Evolutionary conservation across 2,888 invertebrate species (phyloP), one percentile per base, ranked within the genome.

Genomic region (Pandemis cinnamomeana): DNA sequence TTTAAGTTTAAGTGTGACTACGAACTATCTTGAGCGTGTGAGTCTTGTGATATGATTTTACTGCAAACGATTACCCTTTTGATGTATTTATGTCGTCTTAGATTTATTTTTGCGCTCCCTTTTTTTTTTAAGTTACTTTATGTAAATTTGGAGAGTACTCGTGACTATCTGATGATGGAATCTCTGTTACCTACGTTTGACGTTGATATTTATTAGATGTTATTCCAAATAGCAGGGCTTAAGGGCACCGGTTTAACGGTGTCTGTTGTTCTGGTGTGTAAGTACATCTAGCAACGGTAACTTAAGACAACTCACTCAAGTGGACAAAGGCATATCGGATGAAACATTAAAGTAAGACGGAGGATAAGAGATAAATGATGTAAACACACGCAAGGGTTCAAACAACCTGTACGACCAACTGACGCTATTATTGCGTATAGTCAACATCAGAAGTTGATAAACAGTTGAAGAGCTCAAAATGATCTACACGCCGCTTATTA

Each of bases 121-220:
- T 36, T 36, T 51, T 74, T 77, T 73, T 69, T 48, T 60, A 64
- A 74, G 64, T 71, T 51, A 53, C 36, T 75, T 76, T 77, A 64
- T 77, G 75, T 78, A 76, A 76, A 78, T 77, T 78, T 77, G 72
- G 71, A 74, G 60, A 71, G 71, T 79, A 78, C 79, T 79, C 77
- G 62, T 72, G 71, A 73, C 70, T 81, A 82, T 83, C 81, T 84
- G 82, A 84, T 75, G 77, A 78, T 75, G 77, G 83, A 83, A 83
- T 83, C 82, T 83, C 82, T 67, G 73, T 74, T 74, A 74, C 73
- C 73, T 74, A 62, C 67, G 61, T 61, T 74, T 66, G 73, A 58
- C 71, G 71, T 67, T 44, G 55, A 58, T 67, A 67, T 75, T 75
- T 74, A 70, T 74, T 67, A 58, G 71, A 72, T 36, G 72, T 51